phyloP scores from a whole-genome alignment of 2,888 invertebrate species.

The Drosophila prolongata region DNA sequence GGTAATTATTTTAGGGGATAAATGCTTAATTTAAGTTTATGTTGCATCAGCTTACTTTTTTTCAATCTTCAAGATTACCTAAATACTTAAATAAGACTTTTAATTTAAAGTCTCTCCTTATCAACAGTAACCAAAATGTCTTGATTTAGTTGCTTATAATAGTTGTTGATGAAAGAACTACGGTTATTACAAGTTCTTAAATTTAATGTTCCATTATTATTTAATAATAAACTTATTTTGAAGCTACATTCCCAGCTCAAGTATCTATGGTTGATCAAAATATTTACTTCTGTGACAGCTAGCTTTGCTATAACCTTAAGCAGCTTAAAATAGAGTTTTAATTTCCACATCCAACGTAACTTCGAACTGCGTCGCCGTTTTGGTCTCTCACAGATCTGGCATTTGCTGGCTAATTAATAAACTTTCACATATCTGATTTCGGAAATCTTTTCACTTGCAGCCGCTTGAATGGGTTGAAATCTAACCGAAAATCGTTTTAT shows the following conservation, averaged over 20 bases:
- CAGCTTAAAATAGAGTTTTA: not conserved
- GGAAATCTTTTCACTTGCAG: slow-evolving; percentile 70
- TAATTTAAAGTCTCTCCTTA: too few species aligned
- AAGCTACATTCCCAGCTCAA: too few species aligned
- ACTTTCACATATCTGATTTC: slow-evolving; percentile 68
- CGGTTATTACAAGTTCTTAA: too few species aligned
- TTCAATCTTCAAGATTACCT: too few species aligned
- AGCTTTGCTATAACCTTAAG: not conserved
- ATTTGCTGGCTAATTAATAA: slow-evolving; percentile 70
- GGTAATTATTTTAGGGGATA: slow-evolving; percentile 1
- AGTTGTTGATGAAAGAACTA: too few species aligned
- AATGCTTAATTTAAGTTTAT: not conserved
- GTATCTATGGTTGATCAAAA: not conserved
- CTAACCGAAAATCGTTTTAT: slow-evolving; percentile 64
- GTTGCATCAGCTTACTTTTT: too few species aligned
- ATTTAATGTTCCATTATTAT: too few species aligned
- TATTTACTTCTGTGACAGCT: not conserved
- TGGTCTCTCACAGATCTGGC: slow-evolving; percentile 9
- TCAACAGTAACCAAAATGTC: too few species aligned
- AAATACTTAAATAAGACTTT: too few species aligned
- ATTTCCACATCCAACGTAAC: not conserved
- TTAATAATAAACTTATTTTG: too few species aligned
- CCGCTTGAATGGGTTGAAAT: slow-evolving; percentile 30
- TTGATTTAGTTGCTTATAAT: too few species aligned
- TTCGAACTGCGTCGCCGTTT: slow-evolving; percentile 7